phyloP scores from a whole-genome alignment of 2,113 vertebrate genomes.

The Bubalus kerabau region DNA sequence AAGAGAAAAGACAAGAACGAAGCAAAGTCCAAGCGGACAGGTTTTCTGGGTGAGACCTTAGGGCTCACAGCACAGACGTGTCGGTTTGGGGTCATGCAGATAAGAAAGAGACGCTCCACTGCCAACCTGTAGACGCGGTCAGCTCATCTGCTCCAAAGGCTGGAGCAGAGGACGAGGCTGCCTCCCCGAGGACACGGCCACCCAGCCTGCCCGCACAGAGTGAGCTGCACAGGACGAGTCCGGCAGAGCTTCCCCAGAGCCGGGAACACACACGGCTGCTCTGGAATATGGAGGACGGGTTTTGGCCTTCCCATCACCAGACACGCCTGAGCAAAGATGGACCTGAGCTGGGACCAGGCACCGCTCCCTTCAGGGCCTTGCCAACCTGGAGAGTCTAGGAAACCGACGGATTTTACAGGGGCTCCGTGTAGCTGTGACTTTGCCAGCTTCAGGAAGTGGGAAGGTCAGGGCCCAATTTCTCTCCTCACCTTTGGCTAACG shows the following conservation, averaged over 20 bases:
- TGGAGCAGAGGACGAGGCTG: fast-evolving
- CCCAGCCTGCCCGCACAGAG: fast-evolving
- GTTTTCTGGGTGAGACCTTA: neutral
- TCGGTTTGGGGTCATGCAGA: fast-evolving
- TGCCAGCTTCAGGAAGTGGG: neutral
- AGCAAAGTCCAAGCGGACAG: fast-evolving
- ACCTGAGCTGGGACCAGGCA: fast-evolving
- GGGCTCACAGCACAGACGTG: fast-evolving
- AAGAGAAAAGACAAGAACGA: fast-evolving
- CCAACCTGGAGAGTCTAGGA: fast-evolving
- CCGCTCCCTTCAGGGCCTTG: neutral
- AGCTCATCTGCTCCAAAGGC: neutral
- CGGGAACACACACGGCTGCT: neutral
- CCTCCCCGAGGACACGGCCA: neutral
- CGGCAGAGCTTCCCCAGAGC: neutral
- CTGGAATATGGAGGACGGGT: fast-evolving
- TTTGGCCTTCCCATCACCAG: neutral
- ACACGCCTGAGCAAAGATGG: neutral
- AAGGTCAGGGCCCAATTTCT: neutral
- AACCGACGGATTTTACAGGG: fast-evolving
- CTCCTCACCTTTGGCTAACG: neutral
- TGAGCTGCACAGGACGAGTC: fast-evolving
- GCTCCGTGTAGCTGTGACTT: fast-evolving
- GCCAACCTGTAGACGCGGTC: neutral
- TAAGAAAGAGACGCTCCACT: neutral